A percentile compares a stretch with the other conserved stretches of the same genome.
Conservation (phyloP, 2,888 invertebrate genomes). For the Cephus rjabovi region DNA sequence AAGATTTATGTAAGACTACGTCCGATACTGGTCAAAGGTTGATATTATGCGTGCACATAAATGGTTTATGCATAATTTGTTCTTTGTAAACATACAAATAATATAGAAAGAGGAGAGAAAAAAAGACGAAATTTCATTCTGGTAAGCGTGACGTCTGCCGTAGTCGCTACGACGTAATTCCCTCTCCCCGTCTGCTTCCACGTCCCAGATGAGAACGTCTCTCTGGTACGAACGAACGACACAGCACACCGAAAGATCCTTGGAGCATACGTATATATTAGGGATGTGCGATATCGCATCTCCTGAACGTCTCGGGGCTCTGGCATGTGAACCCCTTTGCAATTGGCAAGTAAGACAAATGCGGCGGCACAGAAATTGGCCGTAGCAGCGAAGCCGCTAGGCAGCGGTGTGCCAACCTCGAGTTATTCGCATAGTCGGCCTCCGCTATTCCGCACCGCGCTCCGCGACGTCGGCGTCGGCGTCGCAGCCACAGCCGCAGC, state of each 20-base stretch:
- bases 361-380: slow-evolving; percentile 60
- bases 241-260: neutral
- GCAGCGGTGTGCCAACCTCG: slow-evolving; percentile 37
- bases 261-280: neutral
- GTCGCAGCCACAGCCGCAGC: slow-evolving; percentile 21
- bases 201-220: neutral
- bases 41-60: neutral
- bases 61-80: neutral
- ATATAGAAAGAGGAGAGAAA: neutral
- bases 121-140: neutral
- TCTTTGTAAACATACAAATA: neutral
- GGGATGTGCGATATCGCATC: neutral
- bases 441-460: slow-evolving; percentile 3
- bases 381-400: slow-evolving; percentile 33
- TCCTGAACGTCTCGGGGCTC: slow-evolving; percentile 19
- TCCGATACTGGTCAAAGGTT: too few relatives aligned
- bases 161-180: neutral
- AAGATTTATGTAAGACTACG: too few relatives aligned
- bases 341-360: slow-evolving; percentile 63
- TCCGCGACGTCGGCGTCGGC: neutral
- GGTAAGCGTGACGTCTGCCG: neutral
- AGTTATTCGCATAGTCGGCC: slow-evolving; percentile 47
- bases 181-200: neutral
- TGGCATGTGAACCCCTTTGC: slow-evolving; percentile 34
- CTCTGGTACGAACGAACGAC: neutral